phyloP scores from a whole-genome alignment of 2,888 invertebrate genomes.

The Allygus modestus region DNA sequence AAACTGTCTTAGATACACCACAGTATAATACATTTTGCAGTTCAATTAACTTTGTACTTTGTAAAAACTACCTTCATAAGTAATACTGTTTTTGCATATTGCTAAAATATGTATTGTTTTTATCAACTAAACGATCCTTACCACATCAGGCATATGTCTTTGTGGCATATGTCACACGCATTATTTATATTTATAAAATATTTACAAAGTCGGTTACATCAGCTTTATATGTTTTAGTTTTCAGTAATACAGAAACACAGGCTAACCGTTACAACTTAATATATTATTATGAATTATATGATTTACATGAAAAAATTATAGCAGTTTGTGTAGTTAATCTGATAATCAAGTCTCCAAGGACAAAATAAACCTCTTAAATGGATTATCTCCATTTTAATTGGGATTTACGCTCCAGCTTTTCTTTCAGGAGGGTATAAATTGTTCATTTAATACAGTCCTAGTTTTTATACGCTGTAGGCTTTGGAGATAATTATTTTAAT shows the following conservation, averaged over 20 bases:
- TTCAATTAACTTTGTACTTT: too few species aligned
- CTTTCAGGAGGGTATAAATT: background rate
- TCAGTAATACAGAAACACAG: background rate
- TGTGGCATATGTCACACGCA: too few species aligned
- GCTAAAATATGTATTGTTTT: too few species aligned
- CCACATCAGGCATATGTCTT: too few species aligned
- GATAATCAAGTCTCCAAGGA: background rate
- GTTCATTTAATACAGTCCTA: background rate
- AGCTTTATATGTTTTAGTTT: background rate
- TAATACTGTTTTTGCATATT: too few species aligned
- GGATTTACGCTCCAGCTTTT: conserved; percentile 1
- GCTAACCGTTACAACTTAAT: background rate
- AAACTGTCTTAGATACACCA: too few species aligned
- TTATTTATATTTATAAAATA: too few species aligned
- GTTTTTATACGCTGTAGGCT: too few species aligned
- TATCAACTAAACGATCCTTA: too few species aligned
- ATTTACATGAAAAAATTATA: background rate
- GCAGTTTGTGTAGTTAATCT: background rate
- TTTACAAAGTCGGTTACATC: background rate
- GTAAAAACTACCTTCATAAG: too few species aligned
- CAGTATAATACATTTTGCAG: too few species aligned
- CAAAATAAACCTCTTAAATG: background rate
- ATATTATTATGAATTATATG: background rate
- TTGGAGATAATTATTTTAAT: too few species aligned
- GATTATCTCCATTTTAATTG: background rate